Percentiles rank a stretch among this genome's conserved stretches.
Evolutionary conservation across 2,113 vertebrate species (phyloP).

Genomic region (Ptyas mucosa): DNA sequence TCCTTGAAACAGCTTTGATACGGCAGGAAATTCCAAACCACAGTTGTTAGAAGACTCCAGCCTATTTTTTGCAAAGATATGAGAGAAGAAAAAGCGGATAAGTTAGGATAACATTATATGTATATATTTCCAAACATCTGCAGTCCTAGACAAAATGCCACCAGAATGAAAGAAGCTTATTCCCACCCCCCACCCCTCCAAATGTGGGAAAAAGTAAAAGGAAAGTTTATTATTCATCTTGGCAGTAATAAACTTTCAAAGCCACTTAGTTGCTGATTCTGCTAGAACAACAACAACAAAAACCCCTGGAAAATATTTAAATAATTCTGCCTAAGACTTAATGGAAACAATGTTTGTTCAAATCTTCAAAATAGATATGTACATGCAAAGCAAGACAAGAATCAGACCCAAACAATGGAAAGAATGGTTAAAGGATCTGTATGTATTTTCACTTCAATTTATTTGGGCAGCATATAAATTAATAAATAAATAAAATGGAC

Average conservation of each 20-base stretch:
- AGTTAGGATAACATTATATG: background rate
- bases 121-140: conserved; percentile 2
- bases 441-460: background rate
- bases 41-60: conserved; percentile 50
- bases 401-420: background rate
- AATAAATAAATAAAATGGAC: background rate
- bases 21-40: conserved; percentile 62
- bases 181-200: background rate
- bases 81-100: background rate
- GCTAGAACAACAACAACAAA: conserved; percentile 9
- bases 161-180: background rate
- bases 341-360: background rate
- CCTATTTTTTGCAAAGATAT: conserved; percentile 41
- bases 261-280: background rate
- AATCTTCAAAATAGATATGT: background rate
- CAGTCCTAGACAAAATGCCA: background rate
- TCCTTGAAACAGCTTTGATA: conserved; percentile 50
- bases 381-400: background rate
- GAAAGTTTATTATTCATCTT: background rate
- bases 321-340: background rate
- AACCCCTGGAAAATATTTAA: background rate
- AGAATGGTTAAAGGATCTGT: background rate
- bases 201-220: background rate
- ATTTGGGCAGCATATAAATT: background rate
- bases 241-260: background rate